Conservation (phyloP, 2,797 vertebrate species). For the Myripristis murdjan region DNA sequence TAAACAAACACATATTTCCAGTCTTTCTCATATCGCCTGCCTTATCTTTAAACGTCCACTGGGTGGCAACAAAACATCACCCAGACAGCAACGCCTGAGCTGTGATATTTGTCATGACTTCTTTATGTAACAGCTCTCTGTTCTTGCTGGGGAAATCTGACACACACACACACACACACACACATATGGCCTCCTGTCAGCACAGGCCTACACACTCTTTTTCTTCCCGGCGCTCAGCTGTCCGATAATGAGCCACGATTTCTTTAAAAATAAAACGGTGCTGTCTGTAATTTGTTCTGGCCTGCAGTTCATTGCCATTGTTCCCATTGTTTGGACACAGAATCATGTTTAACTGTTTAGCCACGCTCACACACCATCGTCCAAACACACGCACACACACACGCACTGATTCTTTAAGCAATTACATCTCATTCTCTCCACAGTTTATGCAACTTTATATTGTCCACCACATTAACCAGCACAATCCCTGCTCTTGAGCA, state of each 20-base stretch:
- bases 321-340: too few species aligned
- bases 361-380: not conserved
- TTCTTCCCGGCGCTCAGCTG: too few species aligned
- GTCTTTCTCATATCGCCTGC: not conserved
- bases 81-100: not conserved
- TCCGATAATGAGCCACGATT: too few species aligned
- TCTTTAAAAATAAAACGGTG: too few species aligned
- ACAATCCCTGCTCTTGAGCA: too few species aligned
- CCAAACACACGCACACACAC: not conserved
- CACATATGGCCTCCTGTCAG: slow-evolving; percentile 37
- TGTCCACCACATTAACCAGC: too few species aligned
- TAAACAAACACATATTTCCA: not conserved
- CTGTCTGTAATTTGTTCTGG: too few species aligned
- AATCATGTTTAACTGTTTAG: not conserved
- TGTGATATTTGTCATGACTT: slow-evolving; percentile 13
- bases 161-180: slow-evolving; percentile 21
- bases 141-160: too few species aligned
- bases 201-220: not conserved
- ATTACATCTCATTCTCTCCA: too few species aligned
- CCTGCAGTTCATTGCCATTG: too few species aligned
- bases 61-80: slow-evolving; percentile 45
- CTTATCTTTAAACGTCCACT: slow-evolving; percentile 11
- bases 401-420: not conserved
- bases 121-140: slow-evolving; percentile 9
- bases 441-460: too few species aligned